Evolutionary conservation across 2,888 invertebrate genomes (phyloP).

Genomic region (Hemistola chrysoprasaria): DNA sequence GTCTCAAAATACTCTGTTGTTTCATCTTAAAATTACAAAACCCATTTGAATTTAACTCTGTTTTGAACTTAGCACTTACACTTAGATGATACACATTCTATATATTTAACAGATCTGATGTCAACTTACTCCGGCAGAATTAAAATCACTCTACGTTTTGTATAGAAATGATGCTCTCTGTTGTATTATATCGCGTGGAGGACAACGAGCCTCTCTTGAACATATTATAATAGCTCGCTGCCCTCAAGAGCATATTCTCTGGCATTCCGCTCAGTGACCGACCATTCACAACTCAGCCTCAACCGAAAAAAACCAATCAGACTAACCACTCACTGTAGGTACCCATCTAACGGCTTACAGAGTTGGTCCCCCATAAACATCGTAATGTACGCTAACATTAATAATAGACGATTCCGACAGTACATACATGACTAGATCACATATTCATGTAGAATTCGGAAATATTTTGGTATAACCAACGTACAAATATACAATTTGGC

Average conservation of each 20-base stretch:
- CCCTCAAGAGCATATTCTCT: constrained; percentile 65
- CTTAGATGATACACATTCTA: constrained; percentile 59
- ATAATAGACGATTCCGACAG: constrained; percentile 79
- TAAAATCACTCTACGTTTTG: constrained; percentile 43
- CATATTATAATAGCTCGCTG: constrained; percentile 77
- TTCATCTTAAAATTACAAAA: constrained; percentile 32
- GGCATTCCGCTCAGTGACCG: constrained; percentile 48
- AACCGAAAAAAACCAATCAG: constrained; percentile 37
- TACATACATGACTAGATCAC: constrained; percentile 82
- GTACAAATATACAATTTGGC: constrained; percentile 76
- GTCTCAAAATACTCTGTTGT: constrained; percentile 13
- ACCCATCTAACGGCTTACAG: constrained; percentile 63
- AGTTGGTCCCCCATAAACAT: constrained; percentile 77
- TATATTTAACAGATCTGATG: constrained; percentile 72
- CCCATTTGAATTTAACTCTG: constrained; percentile 47
- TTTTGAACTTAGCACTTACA: constrained; percentile 50
- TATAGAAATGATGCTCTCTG: constrained; percentile 62
- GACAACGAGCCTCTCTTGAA: constrained; percentile 75
- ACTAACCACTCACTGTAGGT: constrained; percentile 50
- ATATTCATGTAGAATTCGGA: constrained; percentile 82
- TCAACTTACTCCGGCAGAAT: constrained; percentile 61
- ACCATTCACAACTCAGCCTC: constrained; percentile 34
- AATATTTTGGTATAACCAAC: constrained; percentile 77
- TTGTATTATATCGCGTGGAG: constrained; percentile 68
- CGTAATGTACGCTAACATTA: constrained; percentile 73